phyloP scores from a whole-genome alignment of 2,113 vertebrate species.

The Mystacornis crossleyi region DNA sequence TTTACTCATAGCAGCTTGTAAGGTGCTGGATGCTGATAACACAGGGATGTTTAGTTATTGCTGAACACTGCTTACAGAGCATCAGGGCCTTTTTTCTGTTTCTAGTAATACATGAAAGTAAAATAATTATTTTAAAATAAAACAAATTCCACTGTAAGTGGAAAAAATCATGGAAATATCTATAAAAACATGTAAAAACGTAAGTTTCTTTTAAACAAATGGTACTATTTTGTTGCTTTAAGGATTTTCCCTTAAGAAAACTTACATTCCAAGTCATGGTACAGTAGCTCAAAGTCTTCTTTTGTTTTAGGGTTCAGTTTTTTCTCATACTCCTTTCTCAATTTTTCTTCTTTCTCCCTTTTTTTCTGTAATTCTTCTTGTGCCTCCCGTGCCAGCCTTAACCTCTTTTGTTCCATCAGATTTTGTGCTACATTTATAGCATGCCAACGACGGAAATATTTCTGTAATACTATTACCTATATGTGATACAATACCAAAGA shows the following conservation, averaged over 20 bases:
- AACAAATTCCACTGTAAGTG: background rate
- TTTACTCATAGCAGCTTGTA: background rate
- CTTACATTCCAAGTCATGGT: constrained; percentile 87
- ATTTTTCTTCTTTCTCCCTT: constrained; percentile 79
- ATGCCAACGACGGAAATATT: constrained; percentile 80
- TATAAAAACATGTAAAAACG: background rate
- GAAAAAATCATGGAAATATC: background rate
- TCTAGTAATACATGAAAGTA: background rate
- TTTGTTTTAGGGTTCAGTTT: constrained; percentile 83
- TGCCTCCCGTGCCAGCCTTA: constrained; percentile 77
- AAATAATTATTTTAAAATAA: background rate
- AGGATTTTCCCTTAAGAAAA: background rate
- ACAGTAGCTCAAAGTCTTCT: constrained; percentile 89
- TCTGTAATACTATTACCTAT: constrained; percentile 87
- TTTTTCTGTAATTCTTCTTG: constrained; percentile 72
- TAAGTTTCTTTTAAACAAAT: background rate
- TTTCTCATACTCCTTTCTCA: constrained; percentile 74
- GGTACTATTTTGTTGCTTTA: background rate
- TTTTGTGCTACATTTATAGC: constrained; percentile 72
- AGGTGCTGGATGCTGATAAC: background rate
- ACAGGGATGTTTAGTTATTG: background rate
- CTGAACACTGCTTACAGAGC: background rate
- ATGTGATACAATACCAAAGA: background rate
- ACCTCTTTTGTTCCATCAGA: constrained; percentile 69
- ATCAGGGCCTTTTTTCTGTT: background rate